A percentile compares a stretch with the other conserved stretches of the same genome.
Conservation (phyloP, 2,113 vertebrate genomes). For the Saguinus imperator region DNA sequence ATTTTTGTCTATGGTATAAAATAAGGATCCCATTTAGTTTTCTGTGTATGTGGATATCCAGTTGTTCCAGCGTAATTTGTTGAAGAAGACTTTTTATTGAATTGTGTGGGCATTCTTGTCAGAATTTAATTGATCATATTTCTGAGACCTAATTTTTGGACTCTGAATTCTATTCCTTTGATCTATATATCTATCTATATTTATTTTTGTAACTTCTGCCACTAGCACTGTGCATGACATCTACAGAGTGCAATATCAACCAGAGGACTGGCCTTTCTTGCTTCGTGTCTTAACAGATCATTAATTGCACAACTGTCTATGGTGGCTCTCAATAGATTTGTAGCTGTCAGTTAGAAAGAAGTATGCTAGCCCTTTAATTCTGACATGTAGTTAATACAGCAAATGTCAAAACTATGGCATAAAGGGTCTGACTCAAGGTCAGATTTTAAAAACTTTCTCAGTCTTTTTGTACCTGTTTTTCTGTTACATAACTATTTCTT, state of each 20-base stretch:
- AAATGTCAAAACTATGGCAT: neutral
- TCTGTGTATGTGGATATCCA: neutral
- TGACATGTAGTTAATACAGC: neutral
- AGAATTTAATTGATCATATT: neutral
- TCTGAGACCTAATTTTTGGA: neutral
- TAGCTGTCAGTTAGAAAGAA: neutral
- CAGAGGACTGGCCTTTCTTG: neutral
- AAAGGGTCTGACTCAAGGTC: neutral
- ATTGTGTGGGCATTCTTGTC: neutral
- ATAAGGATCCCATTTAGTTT: neutral
- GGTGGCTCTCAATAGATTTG: neutral
- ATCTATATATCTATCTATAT: no score
- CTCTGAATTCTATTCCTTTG: neutral
- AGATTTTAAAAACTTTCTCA: neutral
- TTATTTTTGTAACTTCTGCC: neutral
- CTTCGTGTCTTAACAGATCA: neutral
- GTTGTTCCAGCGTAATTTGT: neutral
- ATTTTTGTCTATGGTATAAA: neutral
- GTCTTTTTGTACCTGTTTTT: neutral
- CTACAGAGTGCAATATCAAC: neutral
- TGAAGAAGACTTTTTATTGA: neutral
- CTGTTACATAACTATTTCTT: slow-evolving; percentile 51
- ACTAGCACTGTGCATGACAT: neutral
- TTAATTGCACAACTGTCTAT: neutral
- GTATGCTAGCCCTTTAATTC: neutral